phyloP scores from a whole-genome alignment of 2,888 invertebrate species.

The Ophion obscuratus region DNA sequence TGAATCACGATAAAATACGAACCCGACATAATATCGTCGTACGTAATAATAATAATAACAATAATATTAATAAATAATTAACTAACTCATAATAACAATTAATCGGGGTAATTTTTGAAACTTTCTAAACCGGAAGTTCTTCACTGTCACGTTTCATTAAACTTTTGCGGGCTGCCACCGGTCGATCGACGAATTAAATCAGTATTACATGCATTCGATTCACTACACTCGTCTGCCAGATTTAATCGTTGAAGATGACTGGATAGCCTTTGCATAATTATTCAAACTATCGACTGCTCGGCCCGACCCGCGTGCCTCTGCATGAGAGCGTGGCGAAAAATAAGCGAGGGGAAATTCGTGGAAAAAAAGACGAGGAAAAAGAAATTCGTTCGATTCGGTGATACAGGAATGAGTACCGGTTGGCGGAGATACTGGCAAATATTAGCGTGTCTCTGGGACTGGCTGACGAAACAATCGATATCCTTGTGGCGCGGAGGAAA shows the following conservation, averaged over 20 bases:
- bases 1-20: neutral
- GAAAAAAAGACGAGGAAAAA: conserved; percentile 13
- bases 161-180: too few relatives aligned
- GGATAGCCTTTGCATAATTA: neutral
- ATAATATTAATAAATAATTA: neutral
- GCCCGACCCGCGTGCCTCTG: neutral
- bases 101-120: neutral
- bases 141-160: neutral
- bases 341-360: neutral
- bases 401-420: conserved; percentile 49
- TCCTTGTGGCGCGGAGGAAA: conserved; percentile 40
- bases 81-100: neutral
- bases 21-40: too few relatives aligned
- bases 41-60: too few relatives aligned
- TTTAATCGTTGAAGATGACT: neutral
- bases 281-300: neutral
- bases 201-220: neutral
- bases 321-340: neutral
- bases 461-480: conserved; percentile 51
- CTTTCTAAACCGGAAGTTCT: neutral
- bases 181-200: neutral
- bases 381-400: conserved; percentile 1
- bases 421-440: conserved; percentile 61
- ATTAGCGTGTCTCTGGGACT: conserved; percentile 65
- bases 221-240: neutral